Percentiles rank a stretch among this genome's conserved stretches.
phyloP scores from a whole-genome alignment of 2,888 invertebrate genomes.

The Ctena decussata region DNA sequence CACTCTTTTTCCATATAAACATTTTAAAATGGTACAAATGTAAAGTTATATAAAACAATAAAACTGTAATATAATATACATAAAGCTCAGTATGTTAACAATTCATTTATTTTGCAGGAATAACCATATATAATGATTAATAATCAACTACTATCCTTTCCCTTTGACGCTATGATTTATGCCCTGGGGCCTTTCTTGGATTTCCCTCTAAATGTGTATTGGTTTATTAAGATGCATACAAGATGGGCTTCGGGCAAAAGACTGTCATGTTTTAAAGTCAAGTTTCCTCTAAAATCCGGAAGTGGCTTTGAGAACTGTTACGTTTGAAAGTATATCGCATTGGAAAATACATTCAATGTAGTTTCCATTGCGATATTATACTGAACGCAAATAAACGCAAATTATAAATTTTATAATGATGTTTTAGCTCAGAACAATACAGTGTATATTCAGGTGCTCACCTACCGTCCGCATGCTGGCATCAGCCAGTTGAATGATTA shows the following conservation, averaged over 20 bases:
- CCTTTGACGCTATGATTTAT: neutral
- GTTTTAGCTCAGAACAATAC: too few species aligned
- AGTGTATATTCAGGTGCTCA: too few species aligned
- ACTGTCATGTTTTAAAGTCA: neutral
- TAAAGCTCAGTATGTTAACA: neutral
- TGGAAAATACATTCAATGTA: too few species aligned
- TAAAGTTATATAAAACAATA: neutral
- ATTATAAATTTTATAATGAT: too few species aligned
- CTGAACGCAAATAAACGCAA: too few species aligned
- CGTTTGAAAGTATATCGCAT: too few species aligned
- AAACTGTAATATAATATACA: neutral
- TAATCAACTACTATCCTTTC: neutral
- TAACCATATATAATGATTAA: neutral
- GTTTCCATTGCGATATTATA: too few species aligned
- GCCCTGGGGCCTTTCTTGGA: neutral
- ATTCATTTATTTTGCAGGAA: neutral
- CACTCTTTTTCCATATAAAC: neutral
- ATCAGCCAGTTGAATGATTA: too few species aligned
- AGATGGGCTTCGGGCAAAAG: neutral
- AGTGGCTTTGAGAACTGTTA: too few species aligned
- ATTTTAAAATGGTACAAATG: too few species aligned
- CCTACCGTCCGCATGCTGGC: too few species aligned
- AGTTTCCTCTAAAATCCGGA: neutral
- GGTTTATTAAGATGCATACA: neutral
- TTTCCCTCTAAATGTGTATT: neutral